Evolutionary conservation across 2,888 invertebrate genomes (phyloP).

Genomic region (Spatulosminthurus flaviceps): DNA sequence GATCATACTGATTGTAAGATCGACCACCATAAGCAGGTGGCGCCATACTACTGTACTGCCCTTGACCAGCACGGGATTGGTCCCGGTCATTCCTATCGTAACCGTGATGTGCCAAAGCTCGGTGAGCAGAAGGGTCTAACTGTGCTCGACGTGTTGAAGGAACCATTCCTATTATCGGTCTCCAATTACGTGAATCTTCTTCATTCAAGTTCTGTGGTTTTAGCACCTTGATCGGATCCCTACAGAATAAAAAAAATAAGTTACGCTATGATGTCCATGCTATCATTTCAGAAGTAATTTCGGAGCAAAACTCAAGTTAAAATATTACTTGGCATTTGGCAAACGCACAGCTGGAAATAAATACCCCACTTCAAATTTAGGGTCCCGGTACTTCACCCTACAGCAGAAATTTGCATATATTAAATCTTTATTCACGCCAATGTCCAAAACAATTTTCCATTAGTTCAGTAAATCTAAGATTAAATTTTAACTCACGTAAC

Average conservation of each 20-base stretch:
- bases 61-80: conserved; percentile 54
- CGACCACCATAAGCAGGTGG: conserved; percentile 60
- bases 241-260: conserved; percentile 65
- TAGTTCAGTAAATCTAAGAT: too few relatives aligned
- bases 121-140: conserved; percentile 77
- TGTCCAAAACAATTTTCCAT: too few relatives aligned
- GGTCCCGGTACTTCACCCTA: conserved; percentile 81
- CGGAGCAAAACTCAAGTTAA: too few relatives aligned
- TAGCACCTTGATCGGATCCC: conserved; percentile 78
- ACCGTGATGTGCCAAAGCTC: conserved; percentile 44
- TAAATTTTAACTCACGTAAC: conserved; percentile 66
- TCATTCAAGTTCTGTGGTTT: conserved; percentile 78
- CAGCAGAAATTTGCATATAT: conserved; percentile 65
- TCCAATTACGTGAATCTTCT: conserved; percentile 73
- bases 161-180: conserved; percentile 81
- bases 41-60: conserved; percentile 66
- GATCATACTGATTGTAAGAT: conserved; percentile 32
- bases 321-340: conserved; percentile 67
- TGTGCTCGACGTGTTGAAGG: conserved; percentile 74
- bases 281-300: too few relatives aligned
- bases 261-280: too few relatives aligned
- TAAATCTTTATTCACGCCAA: conserved; percentile 10
- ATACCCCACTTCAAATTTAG: conserved; percentile 77
- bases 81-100: conserved; percentile 46
- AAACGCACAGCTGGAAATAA: conserved; percentile 80